Evolutionary conservation across 2,888 invertebrate species (phyloP), one percentile per base, ranked within the genome.

Genomic region (Agrotis puta): DNA sequence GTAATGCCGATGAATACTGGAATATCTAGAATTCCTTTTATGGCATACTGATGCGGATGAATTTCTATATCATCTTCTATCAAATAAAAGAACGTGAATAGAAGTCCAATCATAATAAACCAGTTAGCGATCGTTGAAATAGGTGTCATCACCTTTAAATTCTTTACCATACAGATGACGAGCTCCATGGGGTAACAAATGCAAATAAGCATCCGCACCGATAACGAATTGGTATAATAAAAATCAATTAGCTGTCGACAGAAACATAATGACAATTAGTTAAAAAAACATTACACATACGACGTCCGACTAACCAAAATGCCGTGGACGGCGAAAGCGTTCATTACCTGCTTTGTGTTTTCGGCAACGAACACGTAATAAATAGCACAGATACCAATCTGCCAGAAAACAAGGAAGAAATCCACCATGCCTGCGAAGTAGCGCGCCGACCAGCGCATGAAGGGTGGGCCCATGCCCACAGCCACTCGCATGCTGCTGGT

Each of bases 1-100:
- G 98, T 98, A 0, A 98, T 98, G 0, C 99, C 99, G 87, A 99
- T 98, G 89, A 98, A 99, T 27, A 99, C 93, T 0, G 99, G 98
- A 82, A 98, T 96, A 67, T 97, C 96, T 20, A 83, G 72, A 0
- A 95, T 80, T 14, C 95, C 83, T 2, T 96, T 91, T 0, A 97
- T 95, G 64, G 96, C 88, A 62, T 24, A 87, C 70, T 96, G 93
- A 11, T 96, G 93, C 0, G 94, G 88, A 9, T 94, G 92, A 0
- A 97, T 84, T 0, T 94, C 89, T 0, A 97, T 96, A 33, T 98
- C 95, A 56, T 97, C 97, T 69, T 97, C 96, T 63, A 98, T 96
- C 64, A 98, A 92, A 84, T 97, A 98, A 88, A 97, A 97, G 81
- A 98, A 96, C 47, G 98, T 97, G 80, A 98, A 97, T 18, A 97